A percentile compares a stretch with the other conserved stretches of the same genome.
Evolutionary conservation across 2,113 vertebrate species (phyloP).

Genomic region (Phoenicopterus ruber): DNA sequence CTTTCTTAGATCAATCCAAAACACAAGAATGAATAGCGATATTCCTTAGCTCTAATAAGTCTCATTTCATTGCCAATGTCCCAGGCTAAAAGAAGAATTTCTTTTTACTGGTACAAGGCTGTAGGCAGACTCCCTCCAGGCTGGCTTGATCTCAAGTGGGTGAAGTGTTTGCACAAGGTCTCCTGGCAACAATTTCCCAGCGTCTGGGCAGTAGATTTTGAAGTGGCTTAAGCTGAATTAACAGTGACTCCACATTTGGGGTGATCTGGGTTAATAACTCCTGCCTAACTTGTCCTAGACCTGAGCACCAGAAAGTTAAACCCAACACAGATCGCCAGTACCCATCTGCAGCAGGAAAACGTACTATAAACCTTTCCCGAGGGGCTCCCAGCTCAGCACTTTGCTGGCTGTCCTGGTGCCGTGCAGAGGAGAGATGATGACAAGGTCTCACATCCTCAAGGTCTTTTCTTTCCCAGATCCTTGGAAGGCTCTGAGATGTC

Average conservation of each 20-base stretch:
- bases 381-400: neutral
- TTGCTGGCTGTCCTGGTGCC: neutral
- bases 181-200: neutral
- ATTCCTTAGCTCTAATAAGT: neutral
- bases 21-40: neutral
- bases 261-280: neutral
- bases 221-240: neutral
- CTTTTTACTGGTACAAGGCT: neutral
- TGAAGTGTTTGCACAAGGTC: neutral
- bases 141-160: neutral
- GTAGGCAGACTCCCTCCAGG: neutral
- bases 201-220: neutral
- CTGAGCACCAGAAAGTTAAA: neutral
- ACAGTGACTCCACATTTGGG: neutral
- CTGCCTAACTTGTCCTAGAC: neutral
- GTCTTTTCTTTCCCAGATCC: neutral
- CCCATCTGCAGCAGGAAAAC: neutral
- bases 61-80: neutral
- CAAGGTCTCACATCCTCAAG: neutral
- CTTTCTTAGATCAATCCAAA: neutral
- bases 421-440: neutral
- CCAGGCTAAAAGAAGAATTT: neutral
- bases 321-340: neutral
- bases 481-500: neutral
- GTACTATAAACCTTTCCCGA: accelerated